Conservation (phyloP, 2,797 vertebrate species). For the Pelodytes ibericus region DNA sequence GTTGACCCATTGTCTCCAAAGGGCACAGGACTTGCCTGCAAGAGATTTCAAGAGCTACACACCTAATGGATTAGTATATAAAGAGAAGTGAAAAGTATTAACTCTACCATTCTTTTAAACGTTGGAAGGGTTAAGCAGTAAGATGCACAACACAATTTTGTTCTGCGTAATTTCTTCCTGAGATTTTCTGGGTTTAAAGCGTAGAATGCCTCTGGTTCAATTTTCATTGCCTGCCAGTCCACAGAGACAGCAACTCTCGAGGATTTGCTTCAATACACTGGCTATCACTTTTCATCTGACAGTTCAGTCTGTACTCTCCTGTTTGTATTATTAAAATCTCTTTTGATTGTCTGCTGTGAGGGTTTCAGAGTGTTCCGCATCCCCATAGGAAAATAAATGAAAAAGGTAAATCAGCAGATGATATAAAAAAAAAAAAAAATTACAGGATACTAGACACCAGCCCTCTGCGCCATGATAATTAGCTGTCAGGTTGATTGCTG, state of each 20-base stretch:
- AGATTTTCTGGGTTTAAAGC: constrained; percentile 47
- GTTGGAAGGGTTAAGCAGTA: constrained; percentile 21
- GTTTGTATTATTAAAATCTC: constrained; percentile 35
- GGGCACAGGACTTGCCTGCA: no score
- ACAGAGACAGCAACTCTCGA: constrained; percentile 42
- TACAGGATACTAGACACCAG: not conserved
- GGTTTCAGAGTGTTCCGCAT: constrained; percentile 40
- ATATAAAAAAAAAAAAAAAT: constrained; percentile 9
- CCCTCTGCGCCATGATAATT: constrained; percentile 22
- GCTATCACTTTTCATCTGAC: constrained; percentile 47
- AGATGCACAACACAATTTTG: constrained; percentile 13
- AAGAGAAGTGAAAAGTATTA: not conserved
- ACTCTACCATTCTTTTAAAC: not conserved
- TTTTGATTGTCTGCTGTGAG: constrained; percentile 24
- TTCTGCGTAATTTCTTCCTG: constrained; percentile 39
- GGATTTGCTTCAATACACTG: constrained; percentile 46
- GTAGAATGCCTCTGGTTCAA: constrained; percentile 21
- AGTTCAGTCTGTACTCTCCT: constrained; percentile 49
- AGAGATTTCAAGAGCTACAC: not conserved
- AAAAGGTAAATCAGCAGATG: constrained; percentile 33
- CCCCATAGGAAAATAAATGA: constrained; percentile 26
- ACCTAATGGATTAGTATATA: not conserved
- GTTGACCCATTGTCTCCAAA: not conserved
- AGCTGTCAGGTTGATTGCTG: constrained; percentile 45
- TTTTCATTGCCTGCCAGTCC: constrained; percentile 46